Base-by-base conservation (phyloP, 2,797 vertebrate species). In the Brachyrhaphis roseni region DNA sequence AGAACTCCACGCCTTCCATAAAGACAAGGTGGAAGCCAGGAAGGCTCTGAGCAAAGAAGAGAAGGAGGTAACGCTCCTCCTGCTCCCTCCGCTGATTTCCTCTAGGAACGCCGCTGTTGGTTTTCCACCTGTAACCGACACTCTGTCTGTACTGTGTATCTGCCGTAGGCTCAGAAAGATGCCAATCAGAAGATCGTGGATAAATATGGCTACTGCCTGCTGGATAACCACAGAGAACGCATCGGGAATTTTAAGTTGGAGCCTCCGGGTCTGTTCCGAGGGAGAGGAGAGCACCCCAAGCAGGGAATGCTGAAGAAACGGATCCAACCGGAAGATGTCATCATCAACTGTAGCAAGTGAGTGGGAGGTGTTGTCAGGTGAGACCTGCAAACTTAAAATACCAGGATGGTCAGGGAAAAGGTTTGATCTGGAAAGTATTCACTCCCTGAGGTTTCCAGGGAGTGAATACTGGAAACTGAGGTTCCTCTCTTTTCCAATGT, bases 241-340 rank as follows among this genome's bases (percentile, higher is more conserved):
- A 94, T 94, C 20, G 93, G 94, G 51, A 95, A 95, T 91, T 96
- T 96, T 75, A 96, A 94, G 77, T 93, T 92, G 78, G 94, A 96
- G 83, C 91, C 94, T 75, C 95, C 93, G 0, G 94, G 87, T 0
- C 90, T 96, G 78, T 95, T 97, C 75, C 82, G 94, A 74, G 94
- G 94, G 0, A 64, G 95, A 84, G 94, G 92, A 0, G 93, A 96
- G 59, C 96, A 96, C 82, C 93, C 92, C 26, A 96, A 96, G 90
- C 94, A 96, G 76, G 95, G 93, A 6, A 94, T 93, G 91, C 86
- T 96, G 78, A 96, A 97, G 80, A 96, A 93, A 84, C 93, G 95
- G 76, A 87, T 96, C 79, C 90, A 89, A 43, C 95, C 95, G 1
- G 95, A 96, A 89, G 93, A 93, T 1, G 86, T 96, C 81, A 96